Conservation (phyloP, 2,797 vertebrate species). For the Myotis daubentonii region DNA sequence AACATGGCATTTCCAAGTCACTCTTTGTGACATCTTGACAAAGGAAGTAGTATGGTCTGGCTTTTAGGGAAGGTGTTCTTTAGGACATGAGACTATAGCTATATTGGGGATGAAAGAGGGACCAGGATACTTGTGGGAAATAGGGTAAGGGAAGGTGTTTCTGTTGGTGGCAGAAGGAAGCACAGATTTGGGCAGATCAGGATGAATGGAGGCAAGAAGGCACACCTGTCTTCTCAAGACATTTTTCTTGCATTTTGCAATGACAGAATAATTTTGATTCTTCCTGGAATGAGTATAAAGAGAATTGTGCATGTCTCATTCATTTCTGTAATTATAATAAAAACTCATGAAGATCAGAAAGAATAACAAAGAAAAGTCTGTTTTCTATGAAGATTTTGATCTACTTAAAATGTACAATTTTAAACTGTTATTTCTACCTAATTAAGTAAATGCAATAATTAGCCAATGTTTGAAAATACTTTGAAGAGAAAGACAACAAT, state of each 20-base stretch:
- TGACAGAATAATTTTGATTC: neutral
- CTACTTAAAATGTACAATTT: slow-evolving; percentile 14
- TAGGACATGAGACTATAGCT: neutral
- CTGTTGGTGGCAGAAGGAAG: neutral
- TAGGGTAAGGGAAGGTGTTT: neutral
- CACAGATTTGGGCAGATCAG: neutral
- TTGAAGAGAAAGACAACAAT: slow-evolving; percentile 31
- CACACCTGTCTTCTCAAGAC: neutral
- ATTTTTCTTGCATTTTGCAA: neutral
- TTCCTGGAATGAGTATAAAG: neutral
- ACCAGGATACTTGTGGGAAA: neutral
- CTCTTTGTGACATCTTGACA: neutral
- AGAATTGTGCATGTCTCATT: neutral
- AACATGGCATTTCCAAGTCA: neutral
- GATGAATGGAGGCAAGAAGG: neutral
- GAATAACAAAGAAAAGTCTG: neutral
- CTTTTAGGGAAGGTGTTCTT: neutral
- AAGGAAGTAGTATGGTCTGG: neutral
- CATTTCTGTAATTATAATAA: neutral
- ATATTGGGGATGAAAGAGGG: neutral
- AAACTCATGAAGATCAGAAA: slow-evolving; percentile 15
- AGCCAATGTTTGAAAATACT: slow-evolving; percentile 37
- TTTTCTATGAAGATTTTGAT: slow-evolving; percentile 37
- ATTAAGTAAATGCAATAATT: slow-evolving; percentile 51
- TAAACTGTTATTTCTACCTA: slow-evolving; percentile 37